Evolutionary conservation across 2,113 vertebrate genomes (phyloP), one percentile per base, ranked within the genome.

Genomic region (Antigone vipio): DNA sequence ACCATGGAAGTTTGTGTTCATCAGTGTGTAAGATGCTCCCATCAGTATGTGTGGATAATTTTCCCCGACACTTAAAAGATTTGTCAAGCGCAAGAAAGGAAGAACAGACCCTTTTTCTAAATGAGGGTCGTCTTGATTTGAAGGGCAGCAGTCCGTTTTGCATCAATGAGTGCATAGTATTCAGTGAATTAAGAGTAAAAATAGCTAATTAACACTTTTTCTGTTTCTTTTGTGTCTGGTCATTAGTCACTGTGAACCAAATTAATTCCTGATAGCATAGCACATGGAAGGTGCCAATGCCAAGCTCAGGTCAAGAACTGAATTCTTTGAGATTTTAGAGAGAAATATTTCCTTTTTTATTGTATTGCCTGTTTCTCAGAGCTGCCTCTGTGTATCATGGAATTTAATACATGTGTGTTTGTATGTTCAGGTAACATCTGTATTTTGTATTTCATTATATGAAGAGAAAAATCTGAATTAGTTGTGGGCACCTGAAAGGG

Each of bases 171-270:
- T 53, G 32, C 21, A 6, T 24, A 34, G 27, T 85, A 58, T 72
- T 82, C 64, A 53, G 67, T 47, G 89, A 94, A 90, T 97, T 94
- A 94, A 80, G 88, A 94, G 44, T 92, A 85, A 96, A 95, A 93
- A 50, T 78, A 88, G 85, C 93, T 93, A 93, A 95, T 97, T 97
- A 96, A 85, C 68, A 86, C 63, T 60, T 82, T 58, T 56, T 55
- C 42, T 81, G 11, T 91, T 91, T 92, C 73, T 88, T 76, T 94
- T 94, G 77, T 95, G 32, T 77, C 60, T 92, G 84, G 35, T 87
- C 52, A 40, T 88, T 79, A 89, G 85, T 94, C 90, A 88, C 71
- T 76, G 45, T 8, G 7, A 89, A 66, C 60, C 45, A 87, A 83
- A 88, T 93, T 85, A 86, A 95, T 86, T 93, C 58, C 22, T 64